Evolutionary conservation across 2,888 invertebrate species (phyloP), one percentile per base, ranked within the genome.

Genomic region (Colostygia pectinataria): DNA sequence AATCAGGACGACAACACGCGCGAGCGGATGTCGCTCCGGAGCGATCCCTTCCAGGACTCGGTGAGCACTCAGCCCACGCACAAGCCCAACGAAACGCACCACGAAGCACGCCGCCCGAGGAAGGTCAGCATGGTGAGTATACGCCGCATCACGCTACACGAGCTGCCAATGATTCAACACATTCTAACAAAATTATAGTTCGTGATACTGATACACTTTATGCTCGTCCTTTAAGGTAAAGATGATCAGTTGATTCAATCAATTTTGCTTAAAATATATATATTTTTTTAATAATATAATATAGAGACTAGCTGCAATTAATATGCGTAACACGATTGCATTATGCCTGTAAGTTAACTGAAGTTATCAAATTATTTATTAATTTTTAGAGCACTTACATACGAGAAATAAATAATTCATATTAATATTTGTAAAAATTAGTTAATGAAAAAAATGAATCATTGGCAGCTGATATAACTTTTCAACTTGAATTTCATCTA

Each of bases 41-140:
- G 95, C 83, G 95, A 95, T 91, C 95, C 95, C 91, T 93, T 96
- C 91, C 86, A 96, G 95, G 92, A 90, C 80, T 96, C 97, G 91
- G 94, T 96, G 92, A 96, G 95, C 93, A 97, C 96, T 90, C 95
- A 94, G 82, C 88, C 89, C 77, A 73, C 88, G 89, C 90, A 90
- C 89, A 91, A 86, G 87, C 86, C 92, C 91, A 91, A 92, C 84
- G 46, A 51, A 51, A 83, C 91, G 88, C 88, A 84, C 80, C 83
- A 85, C 80, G 86, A 86, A 67, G 77, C 88, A 80, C 89, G 89
- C 73, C 89, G 89, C 53, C 78, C 81, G 92, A 94, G 97, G 92
- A 97, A 97, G 95, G 97, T 97, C 93, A 96, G 96, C 93, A 94
- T 96, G 93, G 95, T 96, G 94, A 95, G 95, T 95, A 91, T 84